These are phyloP conservation scores for Troides aeacus DNA, from an alignment of 2,888 invertebrate genomes.

Conservation along the genomic window DNA sequence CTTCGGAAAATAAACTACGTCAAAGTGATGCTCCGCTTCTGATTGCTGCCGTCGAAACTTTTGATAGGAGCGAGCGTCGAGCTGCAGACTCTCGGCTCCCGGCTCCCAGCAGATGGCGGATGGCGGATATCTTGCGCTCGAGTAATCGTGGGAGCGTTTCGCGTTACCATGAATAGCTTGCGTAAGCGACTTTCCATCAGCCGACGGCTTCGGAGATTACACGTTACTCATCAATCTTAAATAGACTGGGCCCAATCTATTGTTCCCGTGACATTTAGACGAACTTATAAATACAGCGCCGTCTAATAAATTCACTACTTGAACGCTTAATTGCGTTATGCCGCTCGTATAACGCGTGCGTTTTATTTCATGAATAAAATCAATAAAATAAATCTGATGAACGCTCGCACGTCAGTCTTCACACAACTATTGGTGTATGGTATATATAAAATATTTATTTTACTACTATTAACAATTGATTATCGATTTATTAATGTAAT, in stretches of 20 bases:
- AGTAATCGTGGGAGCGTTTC: constrained; percentile 67
- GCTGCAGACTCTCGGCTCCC: constrained; percentile 45
- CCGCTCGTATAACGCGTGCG: not conserved
- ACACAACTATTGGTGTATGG: too few relatives aligned
- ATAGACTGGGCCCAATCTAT: constrained; percentile 70
- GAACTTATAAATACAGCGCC: constrained; percentile 69
- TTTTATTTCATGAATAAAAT: too few relatives aligned
- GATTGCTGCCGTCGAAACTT: constrained; percentile 38
- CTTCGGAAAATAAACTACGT: constrained; percentile 35
- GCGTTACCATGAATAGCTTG: constrained; percentile 53
- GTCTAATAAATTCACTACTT: constrained; percentile 53
- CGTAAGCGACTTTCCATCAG: constrained; percentile 65
- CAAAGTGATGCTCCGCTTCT: constrained; percentile 43
- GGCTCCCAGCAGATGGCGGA: constrained; percentile 58
- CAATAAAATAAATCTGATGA: too few relatives aligned
- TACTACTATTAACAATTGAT: too few relatives aligned
- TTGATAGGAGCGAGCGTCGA: constrained; percentile 52
- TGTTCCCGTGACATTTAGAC: constrained; percentile 77
- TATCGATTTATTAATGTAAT: too few relatives aligned
- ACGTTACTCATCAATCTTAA: constrained; percentile 75
- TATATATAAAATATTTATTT: too few relatives aligned
- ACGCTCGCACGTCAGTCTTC: too few relatives aligned
- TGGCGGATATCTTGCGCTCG: constrained; percentile 38
- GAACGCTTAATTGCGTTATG: constrained; percentile 8
- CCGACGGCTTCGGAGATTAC: constrained; percentile 63